phyloP scores from a whole-genome alignment of 2,888 invertebrate genomes.

The Heliconius cydno region DNA sequence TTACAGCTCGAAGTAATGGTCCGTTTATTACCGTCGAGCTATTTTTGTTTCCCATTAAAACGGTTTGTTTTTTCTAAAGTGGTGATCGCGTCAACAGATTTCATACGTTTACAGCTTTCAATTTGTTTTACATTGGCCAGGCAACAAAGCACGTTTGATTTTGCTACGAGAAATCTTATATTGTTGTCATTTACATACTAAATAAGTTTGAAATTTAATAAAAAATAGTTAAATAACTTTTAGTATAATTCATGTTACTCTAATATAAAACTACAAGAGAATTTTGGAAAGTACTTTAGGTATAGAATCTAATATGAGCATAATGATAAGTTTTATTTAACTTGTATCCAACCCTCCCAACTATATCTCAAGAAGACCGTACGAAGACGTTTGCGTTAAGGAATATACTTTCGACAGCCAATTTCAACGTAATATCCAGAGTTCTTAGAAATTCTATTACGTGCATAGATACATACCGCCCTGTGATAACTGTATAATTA shows the following conservation, averaged over 20 bases:
- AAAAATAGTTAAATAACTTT: neutral
- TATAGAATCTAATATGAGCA: neutral
- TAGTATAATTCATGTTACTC: neutral
- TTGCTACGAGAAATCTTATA: neutral
- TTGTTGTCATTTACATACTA: neutral
- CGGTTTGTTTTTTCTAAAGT: constrained; percentile 54
- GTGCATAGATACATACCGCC: neutral
- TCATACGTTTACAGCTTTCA: constrained; percentile 33
- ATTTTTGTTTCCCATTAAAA: constrained; percentile 65
- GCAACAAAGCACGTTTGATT: constrained; percentile 12
- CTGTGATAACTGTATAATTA: neutral
- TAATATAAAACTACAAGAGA: neutral
- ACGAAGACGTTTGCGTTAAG: neutral
- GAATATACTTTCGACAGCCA: constrained; percentile 3
- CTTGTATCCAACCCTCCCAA: neutral
- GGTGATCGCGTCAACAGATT: constrained; percentile 38
- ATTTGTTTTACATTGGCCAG: constrained; percentile 26
- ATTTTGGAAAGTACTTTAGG: too few relatives aligned
- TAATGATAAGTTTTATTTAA: neutral
- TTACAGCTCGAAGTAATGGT: constrained; percentile 66
- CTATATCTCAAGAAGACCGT: neutral
- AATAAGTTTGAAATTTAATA: neutral
- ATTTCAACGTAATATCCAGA: neutral
- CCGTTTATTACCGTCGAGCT: constrained; percentile 61
- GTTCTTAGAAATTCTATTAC: constrained; percentile 3